Evolutionary conservation across 2,888 invertebrate genomes (phyloP).

Genomic region (Operophtera brumata): DNA sequence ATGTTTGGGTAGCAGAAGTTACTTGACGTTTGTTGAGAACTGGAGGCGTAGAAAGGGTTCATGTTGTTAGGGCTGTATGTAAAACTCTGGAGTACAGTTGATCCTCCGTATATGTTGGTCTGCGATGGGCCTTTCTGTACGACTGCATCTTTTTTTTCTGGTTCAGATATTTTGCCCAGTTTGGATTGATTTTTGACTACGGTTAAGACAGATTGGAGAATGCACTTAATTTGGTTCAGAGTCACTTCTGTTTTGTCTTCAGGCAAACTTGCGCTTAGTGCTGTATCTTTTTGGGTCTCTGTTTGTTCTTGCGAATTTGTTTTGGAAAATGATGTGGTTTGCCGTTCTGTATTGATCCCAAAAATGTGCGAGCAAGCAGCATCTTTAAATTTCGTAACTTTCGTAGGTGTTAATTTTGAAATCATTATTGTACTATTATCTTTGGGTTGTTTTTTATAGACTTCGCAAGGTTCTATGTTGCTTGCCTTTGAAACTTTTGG

Average conservation of each 20-base stretch:
- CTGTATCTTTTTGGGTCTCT: background rate
- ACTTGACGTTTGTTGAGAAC: constrained; percentile 44
- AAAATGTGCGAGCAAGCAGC: constrained; percentile 45
- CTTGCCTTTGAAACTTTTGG: constrained; percentile 43
- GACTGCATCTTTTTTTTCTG: constrained; percentile 54
- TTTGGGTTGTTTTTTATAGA: constrained; percentile 43
- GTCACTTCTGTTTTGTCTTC: constrained; percentile 59
- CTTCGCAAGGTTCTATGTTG: constrained; percentile 49
- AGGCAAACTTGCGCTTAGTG: constrained; percentile 11
- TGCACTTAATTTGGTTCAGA: constrained; percentile 65
- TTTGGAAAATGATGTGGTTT: constrained; percentile 39
- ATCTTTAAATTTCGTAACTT: constrained; percentile 37
- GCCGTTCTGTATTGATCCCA: constrained; percentile 47
- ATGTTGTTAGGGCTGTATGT: constrained; percentile 57
- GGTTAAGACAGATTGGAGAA: constrained; percentile 61
- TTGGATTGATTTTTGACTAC: constrained; percentile 62
- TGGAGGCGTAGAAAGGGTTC: constrained; percentile 47
- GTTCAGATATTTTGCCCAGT: constrained; percentile 37
- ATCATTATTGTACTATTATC: constrained; percentile 6
- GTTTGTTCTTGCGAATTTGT: background rate
- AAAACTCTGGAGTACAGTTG: constrained; percentile 54
- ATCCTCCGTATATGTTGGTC: constrained; percentile 46
- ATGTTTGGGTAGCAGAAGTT: constrained; percentile 40
- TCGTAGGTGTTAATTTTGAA: constrained; percentile 21
- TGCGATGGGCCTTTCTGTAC: constrained; percentile 59